Evolutionary conservation across 2,797 vertebrate species (phyloP), one percentile per base, ranked within the genome.

Genomic region (Chelmon rostratus): DNA sequence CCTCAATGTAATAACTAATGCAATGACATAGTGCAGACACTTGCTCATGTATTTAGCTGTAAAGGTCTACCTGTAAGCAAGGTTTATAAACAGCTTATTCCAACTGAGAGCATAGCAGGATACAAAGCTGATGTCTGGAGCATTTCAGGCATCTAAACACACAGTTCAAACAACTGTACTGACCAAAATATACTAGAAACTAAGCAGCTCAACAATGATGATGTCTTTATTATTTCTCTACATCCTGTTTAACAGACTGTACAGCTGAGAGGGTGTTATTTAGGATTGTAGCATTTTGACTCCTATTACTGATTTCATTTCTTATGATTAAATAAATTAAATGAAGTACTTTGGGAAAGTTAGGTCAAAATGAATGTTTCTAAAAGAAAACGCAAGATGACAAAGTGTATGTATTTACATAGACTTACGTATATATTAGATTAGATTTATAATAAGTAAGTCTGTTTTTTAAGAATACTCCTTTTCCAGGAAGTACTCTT

Each of bases 61-160:
- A 38, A 68, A 49, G 11, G 50, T 9, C 4, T 12, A n/a, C 25
- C 40, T 33, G 2, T 7, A 13, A 73, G 25, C 21, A 54, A 19
- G 3, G 2, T 56, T 46, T 42, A 28, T 47, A 16, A 73, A 63
- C 37, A 63, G 9, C n/a, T 56, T 35, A 42, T 28, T 62, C 28
- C n/a, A 56, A 44, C 18, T 16, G 28, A 68, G 18, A 44, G 12
- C 16, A 9, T 5, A 42, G 6, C 53, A 58, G 31, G 16, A 23
- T 25, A 11, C 16, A 50, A 10, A 0, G 12, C 50, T 6, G 25
- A 50, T n/a, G 9, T 25, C 13, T 38, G 25, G 19, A 74, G 25
- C 25, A 37, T 40, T 38, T 37, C 37, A 58, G 37, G 12, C 23
- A 64, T 52, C 65, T 65, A 25, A 58, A 70, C 65, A 35, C 47